These are phyloP conservation scores for Formica aserva DNA, from an alignment of 2,888 invertebrate genomes.

Conservation along the genomic window DNA sequence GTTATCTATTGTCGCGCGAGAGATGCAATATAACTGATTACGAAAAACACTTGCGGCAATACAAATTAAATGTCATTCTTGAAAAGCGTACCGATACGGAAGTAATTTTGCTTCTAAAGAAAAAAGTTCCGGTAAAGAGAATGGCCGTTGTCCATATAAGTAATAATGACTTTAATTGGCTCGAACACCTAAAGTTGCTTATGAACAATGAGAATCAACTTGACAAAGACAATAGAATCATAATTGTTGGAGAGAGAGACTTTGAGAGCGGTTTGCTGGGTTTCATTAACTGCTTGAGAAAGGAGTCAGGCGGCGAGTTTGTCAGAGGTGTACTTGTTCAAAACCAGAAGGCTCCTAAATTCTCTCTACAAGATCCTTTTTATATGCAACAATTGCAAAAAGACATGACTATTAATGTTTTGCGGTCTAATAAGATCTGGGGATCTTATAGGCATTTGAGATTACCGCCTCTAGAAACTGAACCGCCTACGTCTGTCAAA, in stretches of 20 bases:
- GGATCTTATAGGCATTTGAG: conserved; percentile 93
- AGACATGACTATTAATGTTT: conserved; percentile 87
- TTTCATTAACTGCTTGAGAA: conserved; percentile 93
- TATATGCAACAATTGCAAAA: conserved; percentile 90
- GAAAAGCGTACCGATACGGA: neutral
- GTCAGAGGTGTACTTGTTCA: conserved; percentile 88
- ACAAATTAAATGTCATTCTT: neutral
- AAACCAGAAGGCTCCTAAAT: conserved; percentile 88
- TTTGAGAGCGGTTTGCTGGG: conserved; percentile 92
- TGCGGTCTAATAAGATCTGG: conserved; percentile 87
- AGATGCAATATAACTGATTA: neutral
- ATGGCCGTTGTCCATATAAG: conserved; percentile 69
- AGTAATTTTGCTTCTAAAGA: neutral
- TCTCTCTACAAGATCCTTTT: conserved; percentile 89
- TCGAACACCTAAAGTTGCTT: conserved; percentile 79
- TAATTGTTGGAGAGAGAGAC: conserved; percentile 90
- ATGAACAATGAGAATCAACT: conserved; percentile 84
- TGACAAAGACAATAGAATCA: conserved; percentile 87
- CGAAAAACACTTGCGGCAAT: neutral
- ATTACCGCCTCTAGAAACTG: neutral
- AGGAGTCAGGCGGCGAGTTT: conserved; percentile 90
- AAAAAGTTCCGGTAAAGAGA: conserved; percentile 66
- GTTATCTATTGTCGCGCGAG: neutral
- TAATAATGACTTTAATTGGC: conserved; percentile 82
- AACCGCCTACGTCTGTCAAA: neutral